Conservation (phyloP, 2,888 invertebrate genomes). For the Aelia acuminata region DNA sequence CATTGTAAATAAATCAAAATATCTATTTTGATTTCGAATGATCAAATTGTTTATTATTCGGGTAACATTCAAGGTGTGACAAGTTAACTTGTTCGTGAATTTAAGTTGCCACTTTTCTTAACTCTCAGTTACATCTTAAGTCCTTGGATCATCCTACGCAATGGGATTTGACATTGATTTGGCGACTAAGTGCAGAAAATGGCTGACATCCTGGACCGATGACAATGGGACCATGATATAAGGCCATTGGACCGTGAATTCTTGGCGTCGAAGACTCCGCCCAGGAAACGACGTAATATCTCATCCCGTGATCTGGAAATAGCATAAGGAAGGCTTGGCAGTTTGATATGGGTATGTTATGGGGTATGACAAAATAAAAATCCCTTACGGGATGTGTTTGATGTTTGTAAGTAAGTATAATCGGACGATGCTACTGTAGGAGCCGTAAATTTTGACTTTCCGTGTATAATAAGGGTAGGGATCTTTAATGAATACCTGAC, state of each 20-base stretch:
- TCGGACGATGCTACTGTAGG: no score
- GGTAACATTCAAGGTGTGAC: no score
- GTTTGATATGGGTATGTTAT: not conserved
- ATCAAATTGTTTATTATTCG: no score
- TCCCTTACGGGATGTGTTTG: no score
- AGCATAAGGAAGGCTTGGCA: not conserved
- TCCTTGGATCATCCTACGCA: not conserved
- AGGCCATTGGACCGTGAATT: not conserved
- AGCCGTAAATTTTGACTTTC: no score
- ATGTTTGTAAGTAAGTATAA: no score
- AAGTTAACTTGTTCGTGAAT: no score
- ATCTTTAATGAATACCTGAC: no score
- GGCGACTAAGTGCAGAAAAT: not conserved
- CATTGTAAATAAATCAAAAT: no score
- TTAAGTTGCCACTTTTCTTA: not conserved
- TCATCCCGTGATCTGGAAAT: not conserved
- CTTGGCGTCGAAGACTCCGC: not conserved
- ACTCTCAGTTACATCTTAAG: not conserved
- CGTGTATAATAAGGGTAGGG: no score
- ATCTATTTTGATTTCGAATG: no score
- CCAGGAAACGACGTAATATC: not conserved
- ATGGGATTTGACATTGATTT: constrained; percentile 25
- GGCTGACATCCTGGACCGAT: not conserved
- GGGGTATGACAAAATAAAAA: no score
- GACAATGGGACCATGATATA: not conserved